Percentiles rank a stretch among this genome's conserved stretches.
Evolutionary conservation across 2,797 vertebrate genomes (phyloP).

Genomic region (Aulostomus chinensis): DNA sequence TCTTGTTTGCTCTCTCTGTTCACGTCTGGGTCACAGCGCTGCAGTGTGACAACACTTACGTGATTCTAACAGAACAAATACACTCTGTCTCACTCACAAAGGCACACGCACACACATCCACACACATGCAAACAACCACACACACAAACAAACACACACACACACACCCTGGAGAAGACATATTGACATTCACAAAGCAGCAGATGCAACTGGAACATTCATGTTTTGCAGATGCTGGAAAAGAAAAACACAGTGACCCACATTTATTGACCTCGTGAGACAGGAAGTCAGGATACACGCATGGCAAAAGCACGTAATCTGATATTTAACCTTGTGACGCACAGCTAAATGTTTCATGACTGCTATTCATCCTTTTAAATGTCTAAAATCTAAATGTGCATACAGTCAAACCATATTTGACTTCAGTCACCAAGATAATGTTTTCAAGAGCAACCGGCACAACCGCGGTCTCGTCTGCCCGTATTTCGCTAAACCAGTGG

Average conservation of each 20-base stretch:
- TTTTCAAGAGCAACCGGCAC: too few relatives aligned
- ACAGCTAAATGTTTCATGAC: too few relatives aligned
- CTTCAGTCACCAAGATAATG: too few relatives aligned
- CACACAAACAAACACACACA: neutral
- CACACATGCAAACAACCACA: too few relatives aligned
- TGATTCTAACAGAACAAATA: slow-evolving; percentile 38
- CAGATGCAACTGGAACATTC: slow-evolving; percentile 21
- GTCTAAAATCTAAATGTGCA: too few relatives aligned
- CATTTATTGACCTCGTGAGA: neutral
- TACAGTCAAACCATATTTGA: too few relatives aligned
- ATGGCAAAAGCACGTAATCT: neutral
- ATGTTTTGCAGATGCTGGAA: slow-evolving; percentile 19
- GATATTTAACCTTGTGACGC: too few relatives aligned
- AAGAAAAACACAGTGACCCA: slow-evolving; percentile 1
- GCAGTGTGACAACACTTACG: slow-evolving; percentile 20
- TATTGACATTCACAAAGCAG: slow-evolving; percentile 9
- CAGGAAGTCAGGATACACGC: slow-evolving; percentile 1
- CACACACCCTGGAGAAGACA: slow-evolving; percentile 1
- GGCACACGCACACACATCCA: slow-evolving; percentile 3
- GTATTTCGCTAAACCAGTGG: too few relatives aligned
- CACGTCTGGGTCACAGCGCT: slow-evolving; percentile 30
- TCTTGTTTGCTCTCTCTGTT: neutral
- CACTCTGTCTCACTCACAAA: slow-evolving; percentile 39
- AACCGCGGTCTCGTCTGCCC: too few relatives aligned
- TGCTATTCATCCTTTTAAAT: too few relatives aligned